Percentiles rank a stretch among this genome's conserved stretches.
phyloP scores from a whole-genome alignment of 2,113 vertebrate genomes.

The Leptocoma aspasia region DNA sequence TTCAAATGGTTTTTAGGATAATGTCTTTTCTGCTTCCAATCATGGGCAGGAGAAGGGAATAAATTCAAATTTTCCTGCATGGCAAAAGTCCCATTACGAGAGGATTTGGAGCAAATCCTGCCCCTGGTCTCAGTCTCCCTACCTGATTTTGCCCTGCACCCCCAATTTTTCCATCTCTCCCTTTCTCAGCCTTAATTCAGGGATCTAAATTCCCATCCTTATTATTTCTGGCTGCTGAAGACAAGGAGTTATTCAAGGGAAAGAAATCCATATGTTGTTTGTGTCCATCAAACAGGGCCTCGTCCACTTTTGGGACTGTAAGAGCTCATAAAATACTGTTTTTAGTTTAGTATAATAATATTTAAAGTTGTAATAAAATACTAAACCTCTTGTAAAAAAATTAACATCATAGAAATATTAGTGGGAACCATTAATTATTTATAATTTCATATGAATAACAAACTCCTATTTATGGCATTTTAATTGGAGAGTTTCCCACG shows the following conservation, averaged over 20 bases:
- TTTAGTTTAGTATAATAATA: background rate
- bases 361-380: background rate
- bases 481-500: background rate
- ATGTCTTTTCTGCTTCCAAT: background rate
- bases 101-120: background rate
- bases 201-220: background rate
- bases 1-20: rapidly evolving
- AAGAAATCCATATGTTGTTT: background rate
- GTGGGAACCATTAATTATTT: background rate
- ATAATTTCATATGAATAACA: background rate
- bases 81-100: background rate
- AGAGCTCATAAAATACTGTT: background rate
- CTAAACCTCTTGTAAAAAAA: background rate
- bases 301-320: rapidly evolving
- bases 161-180: background rate
- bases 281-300: background rate
- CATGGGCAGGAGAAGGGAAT: background rate
- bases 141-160: background rate
- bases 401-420: background rate
- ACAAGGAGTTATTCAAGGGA: background rate
- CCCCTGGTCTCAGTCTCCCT: background rate
- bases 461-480: background rate
- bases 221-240: background rate
- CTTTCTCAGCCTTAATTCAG: background rate
- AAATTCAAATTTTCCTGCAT: background rate